These are phyloP conservation scores for Kryptopterus vitreolus DNA, from an alignment of 2,797 vertebrate genomes.

Conservation along the genomic window DNA sequence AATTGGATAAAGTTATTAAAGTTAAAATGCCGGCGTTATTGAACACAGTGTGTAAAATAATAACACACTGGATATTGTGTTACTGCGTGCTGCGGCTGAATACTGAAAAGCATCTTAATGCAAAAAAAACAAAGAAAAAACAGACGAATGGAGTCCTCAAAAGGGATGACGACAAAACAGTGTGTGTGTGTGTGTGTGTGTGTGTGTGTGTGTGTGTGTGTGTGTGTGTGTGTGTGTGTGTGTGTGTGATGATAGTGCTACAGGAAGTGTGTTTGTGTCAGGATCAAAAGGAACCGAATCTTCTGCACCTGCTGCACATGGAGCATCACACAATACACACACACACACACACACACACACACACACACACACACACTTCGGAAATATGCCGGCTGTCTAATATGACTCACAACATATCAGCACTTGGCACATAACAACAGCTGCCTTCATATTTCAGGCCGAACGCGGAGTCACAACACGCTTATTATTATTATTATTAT, in stretches of 20 bases:
- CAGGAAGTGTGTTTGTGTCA: constrained; percentile 60
- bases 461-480: not conserved
- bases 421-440: not conserved
- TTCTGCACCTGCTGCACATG: constrained; percentile 58
- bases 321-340: too few species aligned
- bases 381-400: not conserved
- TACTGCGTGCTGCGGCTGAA: not conserved
- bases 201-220: constrained; percentile 67
- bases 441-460: not conserved
- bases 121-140: constrained; percentile 2
- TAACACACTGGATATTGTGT: not conserved
- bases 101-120: constrained; percentile 1
- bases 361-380: not conserved
- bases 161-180: constrained; percentile 40
- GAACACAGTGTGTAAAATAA: not conserved
- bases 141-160: constrained; percentile 14
- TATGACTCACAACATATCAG: not conserved
- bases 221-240: constrained; percentile 49
- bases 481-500: too few species aligned
- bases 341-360: too few species aligned
- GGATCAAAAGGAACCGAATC: constrained; percentile 74
- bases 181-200: not conserved
- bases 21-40: not conserved
- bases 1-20: too few species aligned
- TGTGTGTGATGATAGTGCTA: constrained; percentile 57